Conservation (phyloP, 2,797 vertebrate species). For the Gadopsis bispinosus region DNA sequence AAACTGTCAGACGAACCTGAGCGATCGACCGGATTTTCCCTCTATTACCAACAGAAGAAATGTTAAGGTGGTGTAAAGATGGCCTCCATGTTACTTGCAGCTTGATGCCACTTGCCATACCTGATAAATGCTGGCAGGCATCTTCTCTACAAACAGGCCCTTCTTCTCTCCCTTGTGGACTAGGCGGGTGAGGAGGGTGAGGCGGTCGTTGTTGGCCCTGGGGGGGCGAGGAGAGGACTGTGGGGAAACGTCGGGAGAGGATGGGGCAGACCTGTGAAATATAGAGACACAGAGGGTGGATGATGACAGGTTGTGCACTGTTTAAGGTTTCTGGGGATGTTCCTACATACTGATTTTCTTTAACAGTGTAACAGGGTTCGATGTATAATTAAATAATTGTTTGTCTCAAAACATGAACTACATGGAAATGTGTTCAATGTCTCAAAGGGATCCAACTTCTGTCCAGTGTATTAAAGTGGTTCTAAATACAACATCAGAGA, state of each 20-base stretch:
- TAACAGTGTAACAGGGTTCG: not conserved
- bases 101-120: conserved; percentile 70
- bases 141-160: conserved; percentile 98
- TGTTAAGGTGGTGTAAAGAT: not conserved
- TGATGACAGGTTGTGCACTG: not conserved
- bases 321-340: not conserved
- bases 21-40: not conserved
- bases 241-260: conserved; percentile 97
- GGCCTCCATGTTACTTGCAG: not conserved
- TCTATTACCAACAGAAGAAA: not conserved
- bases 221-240: conserved; percentile 98
- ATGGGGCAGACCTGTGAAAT: conserved; percentile 92
- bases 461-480: not conserved
- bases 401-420: not conserved
- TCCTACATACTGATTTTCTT: not conserved
- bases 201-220: conserved; percentile 95
- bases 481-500: not conserved
- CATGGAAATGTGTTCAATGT: not conserved
- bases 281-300: not conserved
- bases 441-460: not conserved
- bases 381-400: not conserved
- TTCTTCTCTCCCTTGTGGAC: conserved; percentile 98
- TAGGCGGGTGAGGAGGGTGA: conserved; percentile 95
- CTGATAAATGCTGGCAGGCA: conserved; percentile 98
- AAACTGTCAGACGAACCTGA: not conserved